Evolutionary conservation across 2,888 invertebrate species (phyloP).

Genomic region (Clistopyga incitator): DNA sequence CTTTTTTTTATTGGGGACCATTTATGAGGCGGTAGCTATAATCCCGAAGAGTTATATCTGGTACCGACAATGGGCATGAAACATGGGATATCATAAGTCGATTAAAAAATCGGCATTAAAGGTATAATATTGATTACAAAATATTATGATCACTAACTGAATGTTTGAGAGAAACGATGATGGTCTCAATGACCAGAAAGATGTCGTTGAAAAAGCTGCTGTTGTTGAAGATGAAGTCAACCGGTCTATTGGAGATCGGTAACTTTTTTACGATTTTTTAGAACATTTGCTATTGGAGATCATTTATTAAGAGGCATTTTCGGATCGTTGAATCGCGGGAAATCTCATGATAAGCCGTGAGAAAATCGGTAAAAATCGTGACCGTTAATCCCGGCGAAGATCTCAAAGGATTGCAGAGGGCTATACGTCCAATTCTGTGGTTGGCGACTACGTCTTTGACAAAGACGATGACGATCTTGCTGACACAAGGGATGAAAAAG

Average conservation of each 20-base stretch:
- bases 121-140: too few relatives aligned
- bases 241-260: too few relatives aligned
- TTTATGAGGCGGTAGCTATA: not conserved
- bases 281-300: too few relatives aligned
- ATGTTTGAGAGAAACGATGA: too few relatives aligned
- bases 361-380: constrained; percentile 8
- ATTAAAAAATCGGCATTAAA: too few relatives aligned
- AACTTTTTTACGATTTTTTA: too few relatives aligned
- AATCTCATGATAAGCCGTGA: not conserved
- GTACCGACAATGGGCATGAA: too few relatives aligned
- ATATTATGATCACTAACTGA: too few relatives aligned
- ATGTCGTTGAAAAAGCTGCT: too few relatives aligned
- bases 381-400: constrained; percentile 19
- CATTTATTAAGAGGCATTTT: not conserved
- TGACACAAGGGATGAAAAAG: constrained; percentile 4
- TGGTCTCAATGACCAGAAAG: too few relatives aligned
- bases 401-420: constrained; percentile 24
- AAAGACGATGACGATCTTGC: constrained; percentile 5
- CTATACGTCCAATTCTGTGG: not conserved
- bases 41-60: not conserved
- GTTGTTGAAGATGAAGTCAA: too few relatives aligned
- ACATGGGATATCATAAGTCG: too few relatives aligned
- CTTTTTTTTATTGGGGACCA: not conserved
- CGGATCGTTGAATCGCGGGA: constrained; percentile 29
- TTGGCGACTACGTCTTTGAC: constrained; percentile 22